These are phyloP conservation scores for Hyposmocoma kahamanoa DNA, from an alignment of 1,140 invertebrate genomes.

Conservation along the genomic window DNA sequence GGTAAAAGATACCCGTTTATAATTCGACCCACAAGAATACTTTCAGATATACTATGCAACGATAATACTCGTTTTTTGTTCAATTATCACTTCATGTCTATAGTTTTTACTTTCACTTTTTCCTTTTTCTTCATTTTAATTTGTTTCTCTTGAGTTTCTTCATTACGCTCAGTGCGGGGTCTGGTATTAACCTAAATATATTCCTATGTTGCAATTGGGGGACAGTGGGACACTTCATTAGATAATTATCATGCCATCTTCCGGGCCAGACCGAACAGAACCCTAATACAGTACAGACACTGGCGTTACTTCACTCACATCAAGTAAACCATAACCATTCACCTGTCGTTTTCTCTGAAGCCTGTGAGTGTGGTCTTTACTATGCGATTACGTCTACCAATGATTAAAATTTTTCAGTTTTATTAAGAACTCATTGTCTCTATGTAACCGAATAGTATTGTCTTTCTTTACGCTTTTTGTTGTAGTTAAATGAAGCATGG, in stretches of 20 bases:
- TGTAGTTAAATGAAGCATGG: constrained; percentile 40
- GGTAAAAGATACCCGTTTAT: constrained; percentile 71
- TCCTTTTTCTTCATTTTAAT: constrained; percentile 50
- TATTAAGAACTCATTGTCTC: not conserved
- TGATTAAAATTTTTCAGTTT: too few species aligned
- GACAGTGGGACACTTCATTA: constrained; percentile 48
- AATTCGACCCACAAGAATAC: constrained; percentile 67
- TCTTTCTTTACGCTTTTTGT: constrained; percentile 33
- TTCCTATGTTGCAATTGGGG: constrained; percentile 31
- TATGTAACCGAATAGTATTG: constrained; percentile 35
- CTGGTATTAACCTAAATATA: constrained; percentile 17
- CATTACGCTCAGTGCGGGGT: constrained; percentile 58
- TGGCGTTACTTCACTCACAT: constrained; percentile 68
- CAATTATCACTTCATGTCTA: constrained; percentile 64
- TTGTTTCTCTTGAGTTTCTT: constrained; percentile 45
- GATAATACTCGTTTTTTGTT: constrained; percentile 63
- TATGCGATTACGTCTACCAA: constrained; percentile 35
- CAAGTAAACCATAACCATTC: constrained; percentile 38
- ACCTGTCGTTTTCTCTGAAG: constrained; percentile 43
- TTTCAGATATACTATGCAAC: constrained; percentile 65
- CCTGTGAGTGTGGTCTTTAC: constrained; percentile 58
- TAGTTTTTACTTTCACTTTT: constrained; percentile 52
- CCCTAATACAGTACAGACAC: constrained; percentile 63
- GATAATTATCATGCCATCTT: too few species aligned
- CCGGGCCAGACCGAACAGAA: constrained; percentile 58